Conservation (phyloP, 2,888 invertebrate species). For the Pristionchus exspectatus region DNA sequence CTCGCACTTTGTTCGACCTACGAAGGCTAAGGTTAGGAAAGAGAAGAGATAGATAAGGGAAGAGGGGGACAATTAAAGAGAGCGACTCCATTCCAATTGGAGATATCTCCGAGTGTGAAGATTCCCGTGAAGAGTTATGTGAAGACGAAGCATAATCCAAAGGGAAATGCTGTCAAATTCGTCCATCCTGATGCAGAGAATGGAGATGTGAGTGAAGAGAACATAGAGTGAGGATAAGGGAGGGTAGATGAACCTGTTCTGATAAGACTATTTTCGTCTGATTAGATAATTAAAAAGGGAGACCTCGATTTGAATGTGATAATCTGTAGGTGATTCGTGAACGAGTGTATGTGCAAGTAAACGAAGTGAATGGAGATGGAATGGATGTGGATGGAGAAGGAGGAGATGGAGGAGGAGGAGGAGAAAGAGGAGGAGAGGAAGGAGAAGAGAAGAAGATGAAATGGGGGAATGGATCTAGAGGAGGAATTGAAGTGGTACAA, state of each 20-base stretch:
- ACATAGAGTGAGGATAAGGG: neutral
- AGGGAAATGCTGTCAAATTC: conserved; percentile 50
- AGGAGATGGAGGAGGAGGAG: neutral
- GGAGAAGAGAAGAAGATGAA: neutral
- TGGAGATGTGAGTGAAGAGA: conserved; percentile 31
- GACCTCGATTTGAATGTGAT: too few species aligned
- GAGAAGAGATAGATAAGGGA: neutral
- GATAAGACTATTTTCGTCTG: neutral
- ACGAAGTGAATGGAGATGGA: neutral
- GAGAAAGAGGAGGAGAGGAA: neutral
- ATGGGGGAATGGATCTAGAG: neutral
- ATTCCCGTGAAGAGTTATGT: conserved; percentile 56
- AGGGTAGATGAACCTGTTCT: neutral
- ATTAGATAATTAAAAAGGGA: too few species aligned
- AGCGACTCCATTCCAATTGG: conserved; percentile 52
- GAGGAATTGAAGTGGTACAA: neutral
- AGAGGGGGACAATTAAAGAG: conserved; percentile 13
- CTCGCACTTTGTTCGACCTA: conserved; percentile 37
- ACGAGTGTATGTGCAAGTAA: conserved; percentile 37
- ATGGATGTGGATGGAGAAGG: conserved; percentile 32
- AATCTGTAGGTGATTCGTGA: conserved; percentile 15
- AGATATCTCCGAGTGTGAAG: conserved; percentile 44
- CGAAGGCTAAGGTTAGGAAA: conserved; percentile 39
- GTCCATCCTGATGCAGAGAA: conserved; percentile 54
- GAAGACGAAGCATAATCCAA: conserved; percentile 55